Percentiles rank a stretch among this genome's conserved stretches.
Evolutionary conservation across 2,888 invertebrate genomes (phyloP).

Genomic region (Alentia gelatinosa): DNA sequence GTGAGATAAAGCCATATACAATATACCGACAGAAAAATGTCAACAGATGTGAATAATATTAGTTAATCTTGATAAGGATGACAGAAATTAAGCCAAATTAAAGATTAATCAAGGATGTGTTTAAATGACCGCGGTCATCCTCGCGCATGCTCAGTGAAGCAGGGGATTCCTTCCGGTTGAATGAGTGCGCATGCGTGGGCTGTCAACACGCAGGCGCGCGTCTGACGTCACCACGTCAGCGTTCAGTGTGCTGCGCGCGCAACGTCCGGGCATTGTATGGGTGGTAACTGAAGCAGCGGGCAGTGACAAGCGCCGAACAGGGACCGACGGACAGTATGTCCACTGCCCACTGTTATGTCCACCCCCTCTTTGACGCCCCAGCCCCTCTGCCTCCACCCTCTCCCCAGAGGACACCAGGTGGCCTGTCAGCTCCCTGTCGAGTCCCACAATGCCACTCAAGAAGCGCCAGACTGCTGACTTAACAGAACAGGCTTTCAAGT

Average conservation of each 20-base stretch:
- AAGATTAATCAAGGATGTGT: too few species aligned
- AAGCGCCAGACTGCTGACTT: background rate
- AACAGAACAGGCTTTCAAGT: background rate
- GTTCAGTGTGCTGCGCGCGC: background rate
- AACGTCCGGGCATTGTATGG: background rate
- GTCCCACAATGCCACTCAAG: background rate
- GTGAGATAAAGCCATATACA: too few species aligned
- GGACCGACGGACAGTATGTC: background rate
- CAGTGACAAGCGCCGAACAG: too few species aligned
- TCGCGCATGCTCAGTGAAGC: background rate
- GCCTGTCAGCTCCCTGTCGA: background rate
- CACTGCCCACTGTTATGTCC: background rate
- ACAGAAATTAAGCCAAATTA: too few species aligned
- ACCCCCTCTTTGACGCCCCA: background rate
- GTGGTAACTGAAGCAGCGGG: background rate
- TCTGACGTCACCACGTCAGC: background rate
- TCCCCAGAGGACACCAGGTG: constrained; percentile 20
- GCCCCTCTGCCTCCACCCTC: background rate
- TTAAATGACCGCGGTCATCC: background rate
- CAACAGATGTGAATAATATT: too few species aligned
- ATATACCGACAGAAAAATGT: too few species aligned
- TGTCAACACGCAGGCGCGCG: background rate
- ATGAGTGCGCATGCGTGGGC: background rate
- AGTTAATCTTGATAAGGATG: too few species aligned
- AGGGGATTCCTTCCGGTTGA: background rate